Evolutionary conservation across 2,797 vertebrate genomes (phyloP).

Genomic region (Oreochromis grahami): DNA sequence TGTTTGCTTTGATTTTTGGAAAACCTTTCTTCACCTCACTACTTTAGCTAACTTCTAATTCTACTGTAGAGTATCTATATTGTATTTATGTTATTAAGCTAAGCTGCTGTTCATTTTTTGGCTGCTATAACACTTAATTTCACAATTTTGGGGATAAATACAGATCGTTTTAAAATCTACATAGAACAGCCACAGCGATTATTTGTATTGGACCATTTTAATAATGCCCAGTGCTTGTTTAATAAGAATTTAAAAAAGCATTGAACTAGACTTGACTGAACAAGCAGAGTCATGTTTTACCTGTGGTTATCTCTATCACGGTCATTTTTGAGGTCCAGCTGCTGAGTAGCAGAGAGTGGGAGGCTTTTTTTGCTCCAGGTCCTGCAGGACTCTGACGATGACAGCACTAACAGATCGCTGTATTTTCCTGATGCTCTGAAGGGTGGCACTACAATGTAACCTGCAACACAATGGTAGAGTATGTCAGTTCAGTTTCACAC

Average conservation of each 20-base stretch:
- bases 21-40: background rate
- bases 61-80: background rate
- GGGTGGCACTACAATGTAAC: constrained; percentile 80
- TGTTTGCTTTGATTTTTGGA: background rate
- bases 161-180: background rate
- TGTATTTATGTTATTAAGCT: background rate
- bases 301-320: constrained; percentile 83
- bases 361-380: constrained; percentile 81
- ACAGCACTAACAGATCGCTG: constrained; percentile 79
- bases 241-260: background rate
- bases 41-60: background rate
- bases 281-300: constrained; percentile 55
- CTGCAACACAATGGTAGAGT: constrained; percentile 58
- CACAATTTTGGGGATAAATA: background rate
- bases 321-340: constrained; percentile 40
- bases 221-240: background rate
- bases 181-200: background rate
- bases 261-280: background rate
- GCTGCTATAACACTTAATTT: background rate
- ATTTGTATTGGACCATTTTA: background rate
- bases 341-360: constrained; percentile 65
- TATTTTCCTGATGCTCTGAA: constrained; percentile 80
- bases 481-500: background rate
- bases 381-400: constrained; percentile 59
- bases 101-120: background rate